Evolutionary conservation across 2,113 vertebrate genomes (phyloP), one percentile per base, ranked within the genome.

Genomic region (Oncorhynchus mykiss): DNA sequence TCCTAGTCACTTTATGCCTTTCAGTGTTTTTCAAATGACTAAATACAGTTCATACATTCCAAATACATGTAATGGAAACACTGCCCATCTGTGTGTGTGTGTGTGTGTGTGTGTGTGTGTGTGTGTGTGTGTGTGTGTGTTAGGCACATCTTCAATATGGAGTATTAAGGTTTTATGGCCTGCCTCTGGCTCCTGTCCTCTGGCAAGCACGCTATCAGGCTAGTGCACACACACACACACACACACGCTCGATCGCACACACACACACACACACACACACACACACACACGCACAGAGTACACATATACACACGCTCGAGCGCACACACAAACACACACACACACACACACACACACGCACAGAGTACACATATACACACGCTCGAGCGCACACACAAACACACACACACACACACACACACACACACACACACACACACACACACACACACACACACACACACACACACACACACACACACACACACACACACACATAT

Each of bases 401-500:
- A 34, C 65, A 31, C 14, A 31, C 3, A 8, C 25, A 34, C 25
- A 31, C 65, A 67, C 27, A 31, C 65, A 67, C 20, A 45, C 18
- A 72, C n/a, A 69, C 25, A 27, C 25, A 27, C 25, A 27, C 25
- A 27, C 25, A 2, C 25, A 27, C 25, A 27, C 2, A 27, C 25
- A 27, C 25, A 25, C 25, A 25, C 2, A 1, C 39, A n/a, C 22
- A 18, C n/a, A 64, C 11, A 51, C 69, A 74, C n/a, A 39, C 7
- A 24, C 65, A 27, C 14, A 62, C 70, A 78, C 67, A 48, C 39
- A 20, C 54, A 72, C 14, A n/a, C 39, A 49, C 34, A 22, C 34
- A 76, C 73, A 77, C 72, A 49, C 45, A 78, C 54, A 74, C 20
- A 73, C n/a, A 31, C 48, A 18, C 22, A 74, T 14, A 51, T 1